phyloP scores from a whole-genome alignment of 2,113 vertebrate species.

The Nibea coibor region DNA sequence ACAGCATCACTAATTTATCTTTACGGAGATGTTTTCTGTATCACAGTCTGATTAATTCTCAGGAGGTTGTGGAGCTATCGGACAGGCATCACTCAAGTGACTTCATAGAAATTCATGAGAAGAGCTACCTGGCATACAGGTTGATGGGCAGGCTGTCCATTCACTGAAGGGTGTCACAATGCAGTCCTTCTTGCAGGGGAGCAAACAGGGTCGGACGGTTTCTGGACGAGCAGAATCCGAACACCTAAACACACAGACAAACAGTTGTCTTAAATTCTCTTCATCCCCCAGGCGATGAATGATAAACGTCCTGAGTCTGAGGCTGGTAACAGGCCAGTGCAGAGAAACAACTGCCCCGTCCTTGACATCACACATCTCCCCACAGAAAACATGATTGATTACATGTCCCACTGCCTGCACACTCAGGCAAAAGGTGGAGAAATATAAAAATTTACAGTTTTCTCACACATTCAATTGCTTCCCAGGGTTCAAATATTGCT shows the following conservation, averaged over 20 bases:
- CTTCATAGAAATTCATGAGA: constrained; percentile 6
- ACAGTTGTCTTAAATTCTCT: constrained; percentile 43
- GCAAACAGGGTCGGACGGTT: constrained; percentile 84
- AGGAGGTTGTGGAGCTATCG: not conserved
- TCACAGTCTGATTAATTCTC: not conserved
- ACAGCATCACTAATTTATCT: no score
- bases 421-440: constrained; percentile 30
- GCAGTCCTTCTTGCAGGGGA: constrained; percentile 93
- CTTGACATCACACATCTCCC: constrained; percentile 69
- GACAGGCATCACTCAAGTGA: not conserved
- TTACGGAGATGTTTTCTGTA: not conserved
- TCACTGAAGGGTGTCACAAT: constrained; percentile 94
- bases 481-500: constrained; percentile 11
- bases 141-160: constrained; percentile 90
- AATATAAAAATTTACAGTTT: constrained; percentile 49
- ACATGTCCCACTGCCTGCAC: constrained; percentile 22
- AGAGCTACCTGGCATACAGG: constrained; percentile 88
- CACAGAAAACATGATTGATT: constrained; percentile 68
- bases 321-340: constrained; percentile 42
- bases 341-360: constrained; percentile 62
- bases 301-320: constrained; percentile 45
- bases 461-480: constrained; percentile 40
- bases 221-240: constrained; percentile 90
- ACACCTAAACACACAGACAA: constrained; percentile 84
- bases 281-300: constrained; percentile 42